Percentiles rank a stretch among this genome's conserved stretches.
Evolutionary conservation across 2,797 vertebrate species (phyloP).

Genomic region (Decapterus maruadsi): DNA sequence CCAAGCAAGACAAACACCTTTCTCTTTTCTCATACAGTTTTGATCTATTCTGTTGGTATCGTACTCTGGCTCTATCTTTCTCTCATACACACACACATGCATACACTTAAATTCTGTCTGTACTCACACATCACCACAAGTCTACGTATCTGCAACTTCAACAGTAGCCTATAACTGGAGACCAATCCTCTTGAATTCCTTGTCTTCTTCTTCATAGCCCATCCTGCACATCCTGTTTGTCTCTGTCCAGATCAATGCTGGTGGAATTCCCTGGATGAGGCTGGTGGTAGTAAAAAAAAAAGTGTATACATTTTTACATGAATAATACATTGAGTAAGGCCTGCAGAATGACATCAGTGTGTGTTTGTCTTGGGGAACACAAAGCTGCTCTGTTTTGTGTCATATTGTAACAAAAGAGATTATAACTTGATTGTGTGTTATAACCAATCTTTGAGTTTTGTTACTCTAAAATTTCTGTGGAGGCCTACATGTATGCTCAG

Average conservation of each 20-base stretch:
- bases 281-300: slow-evolving; percentile 35
- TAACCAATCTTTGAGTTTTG: neutral
- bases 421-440: neutral
- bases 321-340: slow-evolving; percentile 66
- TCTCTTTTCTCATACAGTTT: slow-evolving; percentile 63
- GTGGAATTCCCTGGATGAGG: slow-evolving; percentile 71
- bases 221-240: slow-evolving; percentile 61
- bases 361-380: slow-evolving; percentile 14
- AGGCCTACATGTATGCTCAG: neutral
- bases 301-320: slow-evolving; percentile 55
- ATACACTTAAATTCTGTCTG: slow-evolving; percentile 12
- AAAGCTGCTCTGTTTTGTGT: slow-evolving; percentile 5
- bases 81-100: neutral
- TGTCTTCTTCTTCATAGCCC: slow-evolving; percentile 35
- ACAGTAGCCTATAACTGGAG: slow-evolving; percentile 55
- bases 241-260: slow-evolving; percentile 70
- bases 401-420: neutral
- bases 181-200: slow-evolving; percentile 58
- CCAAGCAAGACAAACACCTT: slow-evolving; percentile 72
- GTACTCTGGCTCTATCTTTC: slow-evolving; percentile 15
- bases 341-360: slow-evolving; percentile 55
- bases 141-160: slow-evolving; percentile 55
- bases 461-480: neutral
- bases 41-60: slow-evolving; percentile 69
- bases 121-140: slow-evolving; percentile 32